Base-by-base conservation (phyloP, 2,888 invertebrate species). In the Tachina fera region DNA sequence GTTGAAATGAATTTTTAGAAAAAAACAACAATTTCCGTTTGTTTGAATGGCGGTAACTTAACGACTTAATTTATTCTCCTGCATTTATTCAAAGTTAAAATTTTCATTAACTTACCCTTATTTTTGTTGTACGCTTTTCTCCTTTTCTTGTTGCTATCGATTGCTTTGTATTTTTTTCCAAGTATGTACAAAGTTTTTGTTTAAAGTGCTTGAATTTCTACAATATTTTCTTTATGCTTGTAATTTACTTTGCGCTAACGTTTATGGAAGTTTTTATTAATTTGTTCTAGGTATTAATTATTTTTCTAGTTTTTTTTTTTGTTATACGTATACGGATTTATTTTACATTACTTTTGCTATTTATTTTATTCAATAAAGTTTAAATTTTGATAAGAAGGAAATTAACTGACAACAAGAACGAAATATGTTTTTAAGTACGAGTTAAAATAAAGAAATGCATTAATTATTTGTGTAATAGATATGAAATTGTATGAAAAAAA, bases 91-190 rank as follows among this genome's bases (percentile, higher is more conserved):
- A 3, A 1, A 51, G 31, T 47, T 65, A 49, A 51, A 49, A 47
- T 31, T 61, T 53, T 43, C 19, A 68, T 31, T 19, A 31, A 74
- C 81, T 81, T 75, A 81, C 81, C 81, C 81, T 80, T 80, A 65
- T 74, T 58, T 31, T 49, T 79, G n/a, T 14, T 9, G 16, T 16
- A 16, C 22, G 31, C 41, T 70, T 70, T 78, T 43, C 4, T 43
- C 3, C 11, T 65, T 22, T 31, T 19, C 31, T 31, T 31, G 45
- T 58, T 56, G 47, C 39, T 72, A 49, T 72, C 39, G 74, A 51
- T 53, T 63, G 31, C 31, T 53, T 65, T 67, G 14, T 45, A 9
- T 56, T 39, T 10, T 53, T 31, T 65, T n/a, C 43, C 43, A 51
- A 14, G 43, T 56, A n/a, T n/a, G n/a, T n/a, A 31, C 31, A 53